Percentiles rank a stretch among this genome's conserved stretches.
Evolutionary conservation across 2,888 invertebrate genomes (phyloP).

Genomic region (Cheilosia soror): DNA sequence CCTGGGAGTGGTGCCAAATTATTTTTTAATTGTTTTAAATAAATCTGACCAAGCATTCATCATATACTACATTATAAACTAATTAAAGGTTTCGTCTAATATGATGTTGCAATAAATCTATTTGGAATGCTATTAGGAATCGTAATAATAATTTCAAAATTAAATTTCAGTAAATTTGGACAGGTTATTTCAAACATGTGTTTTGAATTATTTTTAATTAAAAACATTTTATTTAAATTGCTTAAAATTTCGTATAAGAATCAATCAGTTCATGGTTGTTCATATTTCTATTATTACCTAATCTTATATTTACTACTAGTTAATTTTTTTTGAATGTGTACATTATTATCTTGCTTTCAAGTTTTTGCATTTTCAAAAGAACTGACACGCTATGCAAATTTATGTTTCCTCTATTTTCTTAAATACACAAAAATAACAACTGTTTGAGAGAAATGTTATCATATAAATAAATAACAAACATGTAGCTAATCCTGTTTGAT

Average conservation of each 20-base stretch:
- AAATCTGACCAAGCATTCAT: slow-evolving; percentile 46
- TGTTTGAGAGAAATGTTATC: neutral
- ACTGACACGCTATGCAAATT: no score
- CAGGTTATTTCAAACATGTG: slow-evolving; percentile 9
- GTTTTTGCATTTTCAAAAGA: no score
- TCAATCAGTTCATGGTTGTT: no score
- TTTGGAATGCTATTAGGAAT: slow-evolving; percentile 10
- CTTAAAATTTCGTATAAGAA: no score
- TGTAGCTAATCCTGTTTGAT: neutral
- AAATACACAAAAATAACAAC: neutral
- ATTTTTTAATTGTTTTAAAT: slow-evolving; percentile 72
- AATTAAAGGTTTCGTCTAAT: slow-evolving; percentile 42
- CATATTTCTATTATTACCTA: no score
- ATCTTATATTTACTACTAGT: no score
- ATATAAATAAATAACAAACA: neutral
- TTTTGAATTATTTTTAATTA: slow-evolving; percentile 31
- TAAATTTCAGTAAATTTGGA: neutral
- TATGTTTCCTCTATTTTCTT: no score
- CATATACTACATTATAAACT: slow-evolving; percentile 21
- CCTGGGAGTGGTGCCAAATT: slow-evolving; percentile 57
- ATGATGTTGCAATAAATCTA: slow-evolving; percentile 14
- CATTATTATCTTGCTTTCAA: no score
- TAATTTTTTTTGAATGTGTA: no score
- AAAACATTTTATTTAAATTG: slow-evolving; percentile 6
- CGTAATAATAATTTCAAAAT: neutral